These are phyloP conservation scores for Oophaga pumilio DNA, from an alignment of 2,113 vertebrate genomes.

Conservation along the genomic window DNA sequence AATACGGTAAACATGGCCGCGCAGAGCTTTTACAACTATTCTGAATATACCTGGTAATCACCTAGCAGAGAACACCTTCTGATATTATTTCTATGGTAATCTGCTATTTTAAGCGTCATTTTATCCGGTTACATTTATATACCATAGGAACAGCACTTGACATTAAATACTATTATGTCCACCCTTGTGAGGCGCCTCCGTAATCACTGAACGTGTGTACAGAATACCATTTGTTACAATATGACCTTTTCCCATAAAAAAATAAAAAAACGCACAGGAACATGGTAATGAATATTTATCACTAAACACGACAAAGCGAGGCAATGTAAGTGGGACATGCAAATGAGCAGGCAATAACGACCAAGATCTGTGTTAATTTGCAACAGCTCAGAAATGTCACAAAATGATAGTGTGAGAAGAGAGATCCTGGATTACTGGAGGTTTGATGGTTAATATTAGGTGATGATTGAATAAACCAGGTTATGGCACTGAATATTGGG, in stretches of 20 bases:
- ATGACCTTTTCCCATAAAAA: constrained; percentile 36
- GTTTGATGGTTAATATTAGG: background rate
- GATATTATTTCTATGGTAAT: background rate
- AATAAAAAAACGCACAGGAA: constrained; percentile 9
- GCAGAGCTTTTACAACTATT: too few species aligned
- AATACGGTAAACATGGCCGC: too few species aligned
- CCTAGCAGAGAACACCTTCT: background rate
- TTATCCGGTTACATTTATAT: background rate
- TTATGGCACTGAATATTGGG: background rate
- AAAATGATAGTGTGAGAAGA: background rate
- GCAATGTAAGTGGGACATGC: constrained; percentile 28
- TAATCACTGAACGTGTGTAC: background rate
- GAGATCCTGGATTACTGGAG: background rate
- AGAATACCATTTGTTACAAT: constrained; percentile 28
- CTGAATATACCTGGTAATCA: background rate
- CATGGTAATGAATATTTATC: constrained; percentile 38
- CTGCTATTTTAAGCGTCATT: background rate
- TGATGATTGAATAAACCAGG: background rate
- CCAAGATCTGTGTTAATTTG: constrained; percentile 18
- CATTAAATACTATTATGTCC: background rate
- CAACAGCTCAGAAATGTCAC: constrained; percentile 14
- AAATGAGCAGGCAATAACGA: constrained; percentile 28
- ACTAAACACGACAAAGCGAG: constrained; percentile 21
- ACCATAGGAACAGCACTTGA: background rate
- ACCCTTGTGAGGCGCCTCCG: background rate